Evolutionary conservation across 2,797 vertebrate genomes (phyloP).

Genomic region (Basileuterus tristriatus): DNA sequence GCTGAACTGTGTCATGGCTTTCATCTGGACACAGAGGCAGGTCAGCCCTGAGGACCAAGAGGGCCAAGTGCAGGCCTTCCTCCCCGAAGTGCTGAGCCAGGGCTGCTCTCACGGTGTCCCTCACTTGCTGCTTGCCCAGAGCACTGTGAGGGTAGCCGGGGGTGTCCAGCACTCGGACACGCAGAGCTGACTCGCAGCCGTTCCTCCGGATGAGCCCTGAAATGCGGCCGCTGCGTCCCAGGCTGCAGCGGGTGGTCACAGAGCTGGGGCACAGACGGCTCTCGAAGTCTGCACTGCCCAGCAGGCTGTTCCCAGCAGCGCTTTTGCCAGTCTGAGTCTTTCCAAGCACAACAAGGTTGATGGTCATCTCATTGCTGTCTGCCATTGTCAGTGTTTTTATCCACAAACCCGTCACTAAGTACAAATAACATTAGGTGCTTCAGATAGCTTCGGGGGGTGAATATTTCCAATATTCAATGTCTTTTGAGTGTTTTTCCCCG

Average conservation of each 20-base stretch:
- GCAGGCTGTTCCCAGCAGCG: slow-evolving; percentile 81
- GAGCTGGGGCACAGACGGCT: slow-evolving; percentile 66
- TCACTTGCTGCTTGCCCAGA: slow-evolving; percentile 66
- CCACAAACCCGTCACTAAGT: neutral
- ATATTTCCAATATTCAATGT: neutral
- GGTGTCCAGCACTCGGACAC: slow-evolving; percentile 81
- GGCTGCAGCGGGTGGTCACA: slow-evolving; percentile 63
- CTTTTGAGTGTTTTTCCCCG: neutral
- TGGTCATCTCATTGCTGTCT: slow-evolving; percentile 45
- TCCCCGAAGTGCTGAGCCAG: slow-evolving; percentile 69
- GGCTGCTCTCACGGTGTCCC: slow-evolving; percentile 31
- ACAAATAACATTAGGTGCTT: neutral
- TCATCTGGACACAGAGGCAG: slow-evolving; percentile 62
- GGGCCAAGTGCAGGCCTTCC: slow-evolving; percentile 79
- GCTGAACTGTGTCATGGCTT: slow-evolving; percentile 23
- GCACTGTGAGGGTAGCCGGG: slow-evolving; percentile 73
- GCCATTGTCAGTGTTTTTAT: slow-evolving; percentile 24
- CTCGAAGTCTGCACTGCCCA: slow-evolving; percentile 81
- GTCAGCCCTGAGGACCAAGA: slow-evolving; percentile 81
- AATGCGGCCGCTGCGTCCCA: slow-evolving; percentile 68
- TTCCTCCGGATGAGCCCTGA: slow-evolving; percentile 57
- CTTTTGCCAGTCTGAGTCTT: slow-evolving; percentile 83
- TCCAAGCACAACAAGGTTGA: slow-evolving; percentile 84
- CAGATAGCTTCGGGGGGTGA: rapidly evolving
- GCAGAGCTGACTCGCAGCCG: slow-evolving; percentile 71